Base-by-base conservation (phyloP, 2,113 vertebrate genomes). In the Rallus limicola region DNA sequence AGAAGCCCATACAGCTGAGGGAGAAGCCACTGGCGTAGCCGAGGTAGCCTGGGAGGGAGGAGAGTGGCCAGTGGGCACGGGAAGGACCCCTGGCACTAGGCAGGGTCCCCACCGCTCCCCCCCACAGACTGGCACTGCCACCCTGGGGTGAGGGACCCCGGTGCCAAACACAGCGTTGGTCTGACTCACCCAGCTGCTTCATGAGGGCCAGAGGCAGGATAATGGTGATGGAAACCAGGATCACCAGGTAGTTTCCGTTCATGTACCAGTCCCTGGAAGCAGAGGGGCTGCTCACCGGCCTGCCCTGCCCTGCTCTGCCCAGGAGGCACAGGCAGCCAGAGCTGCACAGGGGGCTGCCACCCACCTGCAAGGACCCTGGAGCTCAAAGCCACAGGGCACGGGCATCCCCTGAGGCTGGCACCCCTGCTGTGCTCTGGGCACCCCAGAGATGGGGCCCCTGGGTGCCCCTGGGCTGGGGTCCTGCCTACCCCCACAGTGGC, bases 1-100 rank as follows among this genome's bases (percentile, higher is more conserved):
- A 99, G 98, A 99, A 99, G 90, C 98, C 98, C 99, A 99, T 99
- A 96, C 99, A 99, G 98, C 99, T 99, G 94, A 99, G 99, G 19
- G 99, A 99, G 98, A 99, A 99, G 38, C 99, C 99, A 3, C 99
- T 99, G 97, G 99, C 97, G 15, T 99, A 99, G 74, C 99, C 99
- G 3, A 99, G 98, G 97, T 99, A 99, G 92, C 99, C 99, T 99
- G 97, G 33, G 93, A 96, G 16, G 67, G 55, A 93, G 56, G 10
- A 65, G 55, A 83, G 71, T 2, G 18, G 29, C 40, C 2, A 0
- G 20, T 97, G 95, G 94, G 95, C 17, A 11, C 0, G 1, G 63
- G 46, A 3, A 3, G 59, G 76, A 69, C 36, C 9, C 44, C 26
- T 55, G 17, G 9, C 5, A 1, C 52, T 55, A n/a, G 83, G 17